A percentile compares a stretch with the other conserved stretches of the same genome.
These are phyloP conservation scores for Oryzias celebensis DNA, from an alignment of 2,113 vertebrate genomes.

Conservation along the genomic window DNA sequence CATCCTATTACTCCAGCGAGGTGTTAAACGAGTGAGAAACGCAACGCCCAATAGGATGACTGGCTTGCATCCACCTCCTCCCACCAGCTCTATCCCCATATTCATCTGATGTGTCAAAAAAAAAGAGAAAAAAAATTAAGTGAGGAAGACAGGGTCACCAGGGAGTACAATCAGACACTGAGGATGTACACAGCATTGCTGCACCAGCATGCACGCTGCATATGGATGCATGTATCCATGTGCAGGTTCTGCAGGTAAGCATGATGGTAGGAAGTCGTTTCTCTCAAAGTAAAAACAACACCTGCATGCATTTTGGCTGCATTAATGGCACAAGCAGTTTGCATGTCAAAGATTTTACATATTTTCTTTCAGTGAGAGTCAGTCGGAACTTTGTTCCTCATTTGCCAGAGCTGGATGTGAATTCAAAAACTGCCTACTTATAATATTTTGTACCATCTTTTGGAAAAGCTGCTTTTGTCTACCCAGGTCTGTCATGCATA, in stretches of 20 bases:
- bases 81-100: constrained; percentile 53
- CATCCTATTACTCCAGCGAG: constrained; percentile 58
- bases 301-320: too few relatives aligned
- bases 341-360: too few relatives aligned
- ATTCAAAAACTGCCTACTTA: too few relatives aligned
- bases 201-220: constrained; percentile 26
- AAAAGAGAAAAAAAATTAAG: constrained; percentile 22
- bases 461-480: too few relatives aligned
- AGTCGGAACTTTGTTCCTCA: too few relatives aligned
- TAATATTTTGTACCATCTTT: too few relatives aligned
- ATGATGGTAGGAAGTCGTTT: background rate
- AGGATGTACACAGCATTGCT: constrained; percentile 23
- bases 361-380: too few relatives aligned
- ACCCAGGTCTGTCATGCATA: too few relatives aligned
- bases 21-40: constrained; percentile 73
- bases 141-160: constrained; percentile 52
- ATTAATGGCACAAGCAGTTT: too few relatives aligned
- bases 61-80: constrained; percentile 68
- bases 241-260: constrained; percentile 12
- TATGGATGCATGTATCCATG: constrained; percentile 39
- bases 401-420: too few relatives aligned
- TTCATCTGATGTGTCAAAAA: constrained; percentile 71
- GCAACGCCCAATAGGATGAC: constrained; percentile 51
- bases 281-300: too few relatives aligned
- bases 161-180: constrained; percentile 50